Evolutionary conservation across 2,797 vertebrate species (phyloP).

Genomic region (Sebastes flavidus): DNA sequence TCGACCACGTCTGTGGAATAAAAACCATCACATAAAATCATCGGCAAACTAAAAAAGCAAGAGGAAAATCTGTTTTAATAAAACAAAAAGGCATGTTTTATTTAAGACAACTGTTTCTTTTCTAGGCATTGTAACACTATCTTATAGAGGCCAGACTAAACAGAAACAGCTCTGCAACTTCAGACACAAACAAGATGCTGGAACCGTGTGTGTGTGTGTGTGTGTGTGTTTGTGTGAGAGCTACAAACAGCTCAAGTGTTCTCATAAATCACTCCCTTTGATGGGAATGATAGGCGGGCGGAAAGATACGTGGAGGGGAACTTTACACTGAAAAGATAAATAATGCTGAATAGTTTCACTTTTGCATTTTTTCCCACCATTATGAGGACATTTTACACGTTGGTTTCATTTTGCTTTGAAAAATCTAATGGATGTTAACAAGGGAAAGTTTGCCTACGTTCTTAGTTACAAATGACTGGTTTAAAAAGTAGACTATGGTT

Average conservation of each 20-base stretch:
- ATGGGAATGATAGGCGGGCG: neutral
- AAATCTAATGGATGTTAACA: neutral
- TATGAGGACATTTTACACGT: neutral
- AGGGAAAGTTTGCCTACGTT: neutral
- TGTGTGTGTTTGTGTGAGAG: neutral
- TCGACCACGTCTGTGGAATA: neutral
- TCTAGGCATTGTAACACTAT: neutral
- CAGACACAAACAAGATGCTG: conserved; percentile 36
- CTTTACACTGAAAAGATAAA: neutral
- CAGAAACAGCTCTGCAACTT: neutral
- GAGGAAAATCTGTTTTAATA: neutral
- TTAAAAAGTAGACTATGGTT: neutral
- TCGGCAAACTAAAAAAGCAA: neutral
- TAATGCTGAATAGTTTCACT: neutral
- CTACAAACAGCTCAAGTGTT: neutral
- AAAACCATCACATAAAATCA: conserved; percentile 25
- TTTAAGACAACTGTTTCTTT: neutral
- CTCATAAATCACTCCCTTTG: neutral
- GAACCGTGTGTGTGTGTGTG: neutral
- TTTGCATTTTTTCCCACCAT: neutral
- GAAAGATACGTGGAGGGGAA: neutral
- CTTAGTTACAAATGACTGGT: neutral
- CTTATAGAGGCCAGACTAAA: conserved; percentile 36
- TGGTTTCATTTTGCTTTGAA: neutral
- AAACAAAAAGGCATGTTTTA: neutral